These are phyloP conservation scores for Fringilla coelebs DNA, from an alignment of 2,797 vertebrate species.

Conservation along the genomic window DNA sequence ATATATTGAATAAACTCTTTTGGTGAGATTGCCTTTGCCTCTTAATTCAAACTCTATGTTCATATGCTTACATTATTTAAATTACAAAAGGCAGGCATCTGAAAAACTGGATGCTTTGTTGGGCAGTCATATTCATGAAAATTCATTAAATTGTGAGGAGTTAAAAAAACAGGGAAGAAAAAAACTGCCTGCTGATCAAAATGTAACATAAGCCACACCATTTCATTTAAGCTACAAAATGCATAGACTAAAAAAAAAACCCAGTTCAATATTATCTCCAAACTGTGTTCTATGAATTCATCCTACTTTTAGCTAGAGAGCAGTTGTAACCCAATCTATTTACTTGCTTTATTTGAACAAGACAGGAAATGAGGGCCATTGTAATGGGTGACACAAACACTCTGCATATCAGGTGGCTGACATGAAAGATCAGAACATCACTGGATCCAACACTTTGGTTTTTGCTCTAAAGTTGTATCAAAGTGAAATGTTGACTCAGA, in stretches of 20 bases:
- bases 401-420: not conserved
- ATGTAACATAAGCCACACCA: not conserved
- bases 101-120: slow-evolving; percentile 41
- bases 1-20: slow-evolving; percentile 52
- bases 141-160: not conserved
- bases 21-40: slow-evolving; percentile 48
- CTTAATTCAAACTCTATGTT: slow-evolving; percentile 50
- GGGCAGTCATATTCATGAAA: slow-evolving; percentile 33
- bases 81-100: slow-evolving; percentile 59
- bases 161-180: not conserved
- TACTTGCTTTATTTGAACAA: not conserved
- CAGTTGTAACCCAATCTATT: not conserved
- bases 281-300: not conserved
- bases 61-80: slow-evolving; percentile 54
- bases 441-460: accelerated
- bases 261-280: not conserved
- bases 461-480: not conserved
- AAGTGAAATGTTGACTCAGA: not conserved
- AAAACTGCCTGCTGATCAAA: not conserved
- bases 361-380: not conserved
- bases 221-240: not conserved
- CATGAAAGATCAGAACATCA: not conserved
- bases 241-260: not conserved
- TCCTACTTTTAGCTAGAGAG: not conserved
- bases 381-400: not conserved